Base-by-base conservation (phyloP, 2,113 vertebrate species). In the Heterochromis multidens region DNA sequence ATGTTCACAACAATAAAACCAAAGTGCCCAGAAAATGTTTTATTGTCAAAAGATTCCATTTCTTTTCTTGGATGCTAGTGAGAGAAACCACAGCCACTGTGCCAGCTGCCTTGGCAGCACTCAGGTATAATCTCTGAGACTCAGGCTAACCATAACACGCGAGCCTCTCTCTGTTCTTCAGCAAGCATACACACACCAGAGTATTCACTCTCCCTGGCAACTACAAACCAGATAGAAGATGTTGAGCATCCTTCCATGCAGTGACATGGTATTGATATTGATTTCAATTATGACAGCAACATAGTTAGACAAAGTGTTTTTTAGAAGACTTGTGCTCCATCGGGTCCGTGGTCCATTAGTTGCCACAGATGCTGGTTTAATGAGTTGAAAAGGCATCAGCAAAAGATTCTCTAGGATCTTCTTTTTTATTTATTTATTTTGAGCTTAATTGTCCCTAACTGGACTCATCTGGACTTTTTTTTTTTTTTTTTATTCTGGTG, bases 21-120 rank as follows among this genome's bases (percentile, higher is more conserved):
- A 90, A 72, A 88, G 84, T 89, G 80, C 74, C 82, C 84, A 87
- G 59, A 89, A 85, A 81, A 80, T 84, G 56, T 78, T 88, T 81
- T 40, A 84, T 83, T 82, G 84, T 85, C 31, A 63, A 86, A 91
- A 86, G 78, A 89, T 82, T 90, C 43, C 1, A 58, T 90, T 90
- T 88, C 56, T 77, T 23, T 57, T 77, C 46, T 23, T 65, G 79
- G 58, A 87, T 86, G 59, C 67, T 65, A 43, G 67, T 21, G 60
- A 83, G 83, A 86, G 59, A 79, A 87, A 35, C 40, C 60, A 23
- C 58, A 46, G 83, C 62, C 3, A 3, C 57, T 3, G 63, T 91
- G 91, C 93, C 93, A 94, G 89, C 86, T 57, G 88, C 40, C 63
- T 92, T 92, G 90, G 87, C 91, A 92, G 80, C 86, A 6, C 61